Base-by-base conservation (phyloP, 2,797 vertebrate genomes). In the Rhinella marina region DNA sequence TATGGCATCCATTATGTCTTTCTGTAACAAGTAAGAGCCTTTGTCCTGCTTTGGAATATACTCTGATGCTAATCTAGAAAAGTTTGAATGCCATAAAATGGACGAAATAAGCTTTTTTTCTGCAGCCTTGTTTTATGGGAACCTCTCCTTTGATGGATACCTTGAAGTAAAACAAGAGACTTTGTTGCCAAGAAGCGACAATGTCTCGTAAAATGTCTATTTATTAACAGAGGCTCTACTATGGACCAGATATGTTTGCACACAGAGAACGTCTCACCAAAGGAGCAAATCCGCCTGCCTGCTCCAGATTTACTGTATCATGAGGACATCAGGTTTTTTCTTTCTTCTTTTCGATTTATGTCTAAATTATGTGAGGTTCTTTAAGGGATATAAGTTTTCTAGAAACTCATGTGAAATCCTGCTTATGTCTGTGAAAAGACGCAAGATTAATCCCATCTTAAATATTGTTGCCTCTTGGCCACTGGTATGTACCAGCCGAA, bases 71-170 rank as follows among this genome's bases (percentile, higher is more conserved):
- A 77, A 82, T 86, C 85, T 86, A 48, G 21, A 48, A 81, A 86
- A 81, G 77, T 0, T 0, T 70, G 90, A 87, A 59, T 72, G 81
- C 80, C 17, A 86, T 56, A 68, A 52, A 80, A 84, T 87, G 90
- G 48, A 91, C 41, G 57, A 91, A 91, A 54, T 0, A 27, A 48
- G 73, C 52, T 48, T 90, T 86, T 27, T 79, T 82, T 78, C 1
- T 32, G 52, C n/a, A 21, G 32, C 57, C 29, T 88, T 87, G 90
- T 77, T 89, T 91, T 90, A 89, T 79, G 59, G 89, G 76, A 52
- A 79, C n/a, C 70, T 79, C 14, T 29, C 76, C 64, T 77, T n/a
- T 90, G 72, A 90, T 91, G 90, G 90, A 90, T 62, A 75, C 48
- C 52, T 64, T 19, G 56, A 61, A 90, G 70, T 86, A 91, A 89